A percentile compares a stretch with the other conserved stretches of the same genome.
These are phyloP conservation scores for Pempheris klunzingeri DNA, from an alignment of 2,797 vertebrate species.

Conservation along the genomic window DNA sequence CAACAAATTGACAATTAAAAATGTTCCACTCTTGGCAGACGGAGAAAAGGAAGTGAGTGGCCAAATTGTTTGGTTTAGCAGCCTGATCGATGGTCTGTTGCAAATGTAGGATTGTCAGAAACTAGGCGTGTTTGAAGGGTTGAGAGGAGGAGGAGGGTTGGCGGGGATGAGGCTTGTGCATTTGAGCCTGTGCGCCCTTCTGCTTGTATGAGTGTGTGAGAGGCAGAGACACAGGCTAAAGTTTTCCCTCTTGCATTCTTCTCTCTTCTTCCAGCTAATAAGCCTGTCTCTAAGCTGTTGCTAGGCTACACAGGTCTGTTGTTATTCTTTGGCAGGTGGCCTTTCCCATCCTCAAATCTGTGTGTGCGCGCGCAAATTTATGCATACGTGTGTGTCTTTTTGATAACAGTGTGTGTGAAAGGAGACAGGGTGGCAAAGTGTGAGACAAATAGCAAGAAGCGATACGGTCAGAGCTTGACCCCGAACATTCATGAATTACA, in stretches of 20 bases:
- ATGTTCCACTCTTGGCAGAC: constrained; percentile 59
- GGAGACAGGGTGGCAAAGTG: constrained; percentile 6
- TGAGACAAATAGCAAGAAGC: constrained; percentile 21
- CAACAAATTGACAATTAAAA: constrained; percentile 77
- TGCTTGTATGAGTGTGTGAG: constrained; percentile 48
- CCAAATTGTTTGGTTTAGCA: constrained; percentile 65
- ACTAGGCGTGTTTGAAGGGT: constrained; percentile 33
- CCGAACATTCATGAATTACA: not conserved
- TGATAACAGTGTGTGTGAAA: constrained; percentile 2
- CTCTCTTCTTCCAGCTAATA: constrained; percentile 71
- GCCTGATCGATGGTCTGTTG: constrained; percentile 67
- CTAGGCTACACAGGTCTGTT: constrained; percentile 83
- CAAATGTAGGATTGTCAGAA: constrained; percentile 54
- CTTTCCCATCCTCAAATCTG: constrained; percentile 69
- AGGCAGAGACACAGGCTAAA: constrained; percentile 69
- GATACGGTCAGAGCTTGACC: constrained; percentile 11
- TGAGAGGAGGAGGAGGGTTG: constrained; percentile 31
- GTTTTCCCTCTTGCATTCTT: constrained; percentile 69
- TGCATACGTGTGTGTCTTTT: not conserved
- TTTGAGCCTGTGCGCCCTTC: constrained; percentile 50
- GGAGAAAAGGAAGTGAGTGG: constrained; percentile 34
- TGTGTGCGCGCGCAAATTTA: not conserved
- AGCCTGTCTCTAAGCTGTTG: constrained; percentile 80
- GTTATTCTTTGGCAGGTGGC: constrained; percentile 77
- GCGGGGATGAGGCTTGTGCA: constrained; percentile 29